Conservation (phyloP, 2,888 invertebrate species). For the Hyles lineata region DNA sequence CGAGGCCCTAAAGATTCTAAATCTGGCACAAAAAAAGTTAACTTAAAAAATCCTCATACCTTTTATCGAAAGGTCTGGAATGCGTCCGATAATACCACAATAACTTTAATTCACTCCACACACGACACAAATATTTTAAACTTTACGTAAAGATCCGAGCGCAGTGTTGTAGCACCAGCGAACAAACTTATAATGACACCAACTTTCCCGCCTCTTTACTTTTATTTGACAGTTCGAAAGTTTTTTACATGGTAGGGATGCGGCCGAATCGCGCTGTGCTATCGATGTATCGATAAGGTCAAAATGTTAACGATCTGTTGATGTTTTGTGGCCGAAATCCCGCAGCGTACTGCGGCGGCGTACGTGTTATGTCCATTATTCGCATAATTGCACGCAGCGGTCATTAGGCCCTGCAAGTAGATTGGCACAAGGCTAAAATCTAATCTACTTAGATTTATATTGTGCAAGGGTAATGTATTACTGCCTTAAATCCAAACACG, state of each 20-base stretch:
- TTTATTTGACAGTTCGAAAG: constrained; percentile 53
- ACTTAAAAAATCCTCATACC: background rate
- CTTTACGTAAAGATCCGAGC: constrained; percentile 32
- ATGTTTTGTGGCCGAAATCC: background rate
- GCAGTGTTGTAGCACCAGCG: constrained; percentile 11
- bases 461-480: background rate
- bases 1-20: too few species aligned
- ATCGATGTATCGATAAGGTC: constrained; percentile 9
- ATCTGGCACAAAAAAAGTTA: background rate
- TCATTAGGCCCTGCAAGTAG: constrained; percentile 3
- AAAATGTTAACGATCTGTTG: background rate
- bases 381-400: background rate
- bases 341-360: background rate
- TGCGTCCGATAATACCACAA: background rate
- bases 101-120: background rate
- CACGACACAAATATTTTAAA: constrained; percentile 21
- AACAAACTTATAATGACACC: constrained; percentile 27
- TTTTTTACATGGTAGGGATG: constrained; percentile 30
- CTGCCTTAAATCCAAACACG: too few species aligned
- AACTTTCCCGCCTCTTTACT: constrained; percentile 50
- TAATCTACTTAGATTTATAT: background rate
- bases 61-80: background rate
- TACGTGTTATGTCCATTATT: background rate
- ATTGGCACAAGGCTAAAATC: constrained; percentile 1
- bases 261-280: constrained; percentile 21